Percentiles rank a stretch among this genome's conserved stretches.
Evolutionary conservation across 1,140 invertebrate genomes (phyloP).

Genomic region (Andrena cerasifolii): DNA sequence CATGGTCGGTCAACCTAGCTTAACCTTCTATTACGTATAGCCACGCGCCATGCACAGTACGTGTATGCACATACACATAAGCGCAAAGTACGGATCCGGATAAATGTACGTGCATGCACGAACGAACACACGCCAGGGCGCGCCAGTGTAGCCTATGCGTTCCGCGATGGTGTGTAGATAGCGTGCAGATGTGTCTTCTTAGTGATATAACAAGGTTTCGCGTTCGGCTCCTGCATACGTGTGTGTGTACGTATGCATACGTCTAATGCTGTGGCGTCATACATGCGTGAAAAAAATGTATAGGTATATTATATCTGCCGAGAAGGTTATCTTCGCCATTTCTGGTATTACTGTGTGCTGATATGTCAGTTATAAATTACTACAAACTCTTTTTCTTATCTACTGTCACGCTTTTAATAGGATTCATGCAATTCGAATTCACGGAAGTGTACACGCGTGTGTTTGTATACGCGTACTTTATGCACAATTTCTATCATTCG

Average conservation of each 20-base stretch:
- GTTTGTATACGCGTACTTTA: not conserved
- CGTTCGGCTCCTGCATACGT: not conserved
- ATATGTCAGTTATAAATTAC: constrained; percentile 2
- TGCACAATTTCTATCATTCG: not conserved
- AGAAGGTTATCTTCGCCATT: constrained; percentile 5
- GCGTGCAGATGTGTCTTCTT: constrained; percentile 1
- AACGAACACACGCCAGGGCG: no score
- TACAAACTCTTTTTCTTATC: constrained; percentile 12
- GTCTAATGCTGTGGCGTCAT: not conserved
- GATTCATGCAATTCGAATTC: not conserved
- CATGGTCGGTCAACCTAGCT: constrained; percentile 47
- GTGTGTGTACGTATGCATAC: not conserved
- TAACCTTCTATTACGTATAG: constrained; percentile 37
- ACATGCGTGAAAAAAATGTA: not conserved
- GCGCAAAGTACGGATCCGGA: not conserved
- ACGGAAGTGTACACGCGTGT: not conserved
- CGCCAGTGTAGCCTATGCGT: not conserved
- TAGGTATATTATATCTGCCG: not conserved
- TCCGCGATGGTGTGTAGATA: constrained; percentile 7
- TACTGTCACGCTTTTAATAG: not conserved
- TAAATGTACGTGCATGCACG: no score
- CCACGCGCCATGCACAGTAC: not conserved
- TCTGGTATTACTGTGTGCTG: constrained; percentile 7
- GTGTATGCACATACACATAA: not conserved
- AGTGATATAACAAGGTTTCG: constrained; percentile 36